Conservation (phyloP, 2,113 vertebrate genomes). For the Aspidoscelis tigris region DNA sequence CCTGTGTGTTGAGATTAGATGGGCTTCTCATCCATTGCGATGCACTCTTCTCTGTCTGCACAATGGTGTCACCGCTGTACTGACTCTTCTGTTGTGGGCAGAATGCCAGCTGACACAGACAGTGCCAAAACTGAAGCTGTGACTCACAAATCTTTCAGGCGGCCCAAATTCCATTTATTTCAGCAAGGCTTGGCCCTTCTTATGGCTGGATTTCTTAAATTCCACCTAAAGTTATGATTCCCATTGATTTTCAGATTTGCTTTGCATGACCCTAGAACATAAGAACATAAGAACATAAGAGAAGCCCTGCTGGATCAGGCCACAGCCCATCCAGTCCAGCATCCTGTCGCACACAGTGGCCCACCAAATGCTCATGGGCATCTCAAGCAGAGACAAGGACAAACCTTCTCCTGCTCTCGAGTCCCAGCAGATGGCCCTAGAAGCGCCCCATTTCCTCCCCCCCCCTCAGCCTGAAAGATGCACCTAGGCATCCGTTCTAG, state of each 20-base stretch:
- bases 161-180: not conserved
- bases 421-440: too few relatives aligned
- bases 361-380: too few relatives aligned
- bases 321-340: too few relatives aligned
- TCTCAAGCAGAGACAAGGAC: too few relatives aligned
- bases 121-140: conserved; percentile 6
- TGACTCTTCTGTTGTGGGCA: not conserved
- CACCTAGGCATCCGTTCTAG: too few relatives aligned
- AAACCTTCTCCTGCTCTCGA: too few relatives aligned
- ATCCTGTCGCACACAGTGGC: too few relatives aligned
- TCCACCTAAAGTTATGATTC: not conserved
- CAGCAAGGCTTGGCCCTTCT: not conserved
- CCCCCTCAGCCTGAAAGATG: too few relatives aligned
- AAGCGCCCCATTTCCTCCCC: too few relatives aligned
- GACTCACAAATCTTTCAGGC: conserved; percentile 1
- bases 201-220: not conserved
- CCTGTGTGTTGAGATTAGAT: not conserved
- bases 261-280: not conserved
- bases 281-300: too few relatives aligned
- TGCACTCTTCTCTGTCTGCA: conserved; percentile 11
- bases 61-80: not conserved
- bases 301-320: too few relatives aligned
- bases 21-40: conserved; percentile 8
- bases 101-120: not conserved
- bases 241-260: not conserved